Evolutionary conservation across 2,113 vertebrate genomes (phyloP).

Genomic region (Heptranchias perlo): DNA sequence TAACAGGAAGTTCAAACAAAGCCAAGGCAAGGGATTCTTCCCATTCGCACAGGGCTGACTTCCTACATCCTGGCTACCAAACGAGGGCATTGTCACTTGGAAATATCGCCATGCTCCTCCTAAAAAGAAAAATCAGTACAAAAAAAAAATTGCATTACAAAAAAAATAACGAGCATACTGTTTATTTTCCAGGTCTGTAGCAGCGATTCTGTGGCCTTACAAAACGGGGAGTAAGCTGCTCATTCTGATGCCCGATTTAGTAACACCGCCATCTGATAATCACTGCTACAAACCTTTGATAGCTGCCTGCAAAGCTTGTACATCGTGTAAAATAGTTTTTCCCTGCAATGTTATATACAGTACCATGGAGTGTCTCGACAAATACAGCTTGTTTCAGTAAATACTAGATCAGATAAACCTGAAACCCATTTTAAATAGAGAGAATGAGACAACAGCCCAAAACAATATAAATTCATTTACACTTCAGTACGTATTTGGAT

Average conservation of each 20-base stretch:
- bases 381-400: conserved; percentile 20
- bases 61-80: background rate
- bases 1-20: background rate
- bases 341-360: conserved; percentile 29
- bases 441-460: background rate
- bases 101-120: background rate
- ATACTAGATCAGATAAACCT: background rate
- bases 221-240: background rate
- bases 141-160: background rate
- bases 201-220: background rate
- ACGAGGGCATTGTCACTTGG: background rate
- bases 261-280: background rate
- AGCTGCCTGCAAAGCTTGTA: conserved; percentile 13
- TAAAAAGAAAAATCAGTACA: background rate
- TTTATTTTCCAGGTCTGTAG: background rate
- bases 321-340: background rate
- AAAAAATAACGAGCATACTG: background rate
- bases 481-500: background rate
- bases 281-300: background rate
- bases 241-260: background rate
- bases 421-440: conserved; percentile 18
- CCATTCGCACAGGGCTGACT: background rate
- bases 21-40: background rate
- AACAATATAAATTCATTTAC: conserved; percentile 25
- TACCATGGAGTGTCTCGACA: background rate